Base-by-base conservation (phyloP, 2,888 invertebrate genomes). In the Altica lythri region DNA sequence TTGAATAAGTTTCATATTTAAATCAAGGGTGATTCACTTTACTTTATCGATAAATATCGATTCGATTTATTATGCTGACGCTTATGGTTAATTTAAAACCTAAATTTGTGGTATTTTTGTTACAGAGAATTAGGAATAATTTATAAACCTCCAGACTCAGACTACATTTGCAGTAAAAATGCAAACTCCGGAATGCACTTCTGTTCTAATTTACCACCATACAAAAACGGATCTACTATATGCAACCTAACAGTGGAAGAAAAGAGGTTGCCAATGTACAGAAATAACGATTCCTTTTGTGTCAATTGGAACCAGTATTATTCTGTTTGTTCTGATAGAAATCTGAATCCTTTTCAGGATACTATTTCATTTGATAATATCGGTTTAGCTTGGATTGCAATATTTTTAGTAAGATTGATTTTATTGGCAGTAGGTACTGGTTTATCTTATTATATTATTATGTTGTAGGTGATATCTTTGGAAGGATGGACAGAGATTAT, bases 401-500 rank as follows among this genome's bases (percentile, higher is more conserved):
- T 99, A 78, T 99, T 99, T 81, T 85, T 99, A 84, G 98, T 97
- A 81, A 89, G 87, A 83, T 38, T 8, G 27, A 44, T 8, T 34
- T 13, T n/a, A 34, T 2, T 4, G 17, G 30, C 30, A 12, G n/a
- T n/a, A n/a, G n/a, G n/a, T n/a, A n/a, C n/a, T 30, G 4, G 4
- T 30, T 30, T 30, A 5, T 30, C 4, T 5, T 30, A 30, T 9
- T 30, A 3, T 12, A 30, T 27, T 12, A 4, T 38, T 55, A 37
- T 49, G 63, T 77, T 76, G 47, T 79, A 97, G 96, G 97, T 99
- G 38, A 99, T 99, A 78, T 98, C 97, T 65, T 79, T 99, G 68
- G 99, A 99, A 80, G 99, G 99, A 58, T 99, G 99, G 99, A 97
- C 98, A 34, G 99, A 99, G 75, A 99, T 99, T 64, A 99, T 99